Base-by-base conservation (phyloP, 1,140 invertebrate genomes). In the Ceratosolen solmsi region DNA sequence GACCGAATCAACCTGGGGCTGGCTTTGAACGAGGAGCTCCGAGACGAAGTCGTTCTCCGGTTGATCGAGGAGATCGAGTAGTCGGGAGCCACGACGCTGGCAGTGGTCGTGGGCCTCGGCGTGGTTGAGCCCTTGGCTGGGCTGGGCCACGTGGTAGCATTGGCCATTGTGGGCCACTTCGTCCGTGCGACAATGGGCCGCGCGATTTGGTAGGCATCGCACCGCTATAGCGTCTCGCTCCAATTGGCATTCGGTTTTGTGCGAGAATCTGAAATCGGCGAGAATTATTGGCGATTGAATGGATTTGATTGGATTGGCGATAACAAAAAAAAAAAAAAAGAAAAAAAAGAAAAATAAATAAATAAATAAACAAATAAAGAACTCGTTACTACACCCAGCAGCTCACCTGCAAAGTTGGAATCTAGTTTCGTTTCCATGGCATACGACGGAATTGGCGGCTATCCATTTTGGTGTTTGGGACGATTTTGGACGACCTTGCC, bases 31-130 rank as follows among this genome's bases (percentile, higher is more conserved):
- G 78, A 94, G 83, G 89, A 93, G 90, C 83, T 93, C 93, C 22
- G 93, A 94, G 13, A 94, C 70, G 81, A 94, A 94, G 86, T 94
- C 91, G 86, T 93, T 94, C 88, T 94, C 94, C n/a, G 86, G 87
- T 87, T 94, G 90, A 20, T 89, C 92, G 13, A 89, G 87, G 58
- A 94, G 90, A 49, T 92, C 92, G 17, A 93, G 82, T n/a, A 94
- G 88, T 36, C 89, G 86, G 17, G 92, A 91, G 36, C 91, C 90
- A 20, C 87, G 88, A 1, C 74, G 63, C 25, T 87, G 82, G 79
- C 93, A 93, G 58, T 92, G 90, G 5, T 89, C 84, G 71, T 91
- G 82, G 36, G 93, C 93, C 83, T 93, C 92, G 7, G 87, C 88
- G 80, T 93, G 92, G 82, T 89, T 93, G 27, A 91, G 88, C 2